phyloP scores from a whole-genome alignment of 2,113 vertebrate genomes.

The Sclerurus mexicanus region DNA sequence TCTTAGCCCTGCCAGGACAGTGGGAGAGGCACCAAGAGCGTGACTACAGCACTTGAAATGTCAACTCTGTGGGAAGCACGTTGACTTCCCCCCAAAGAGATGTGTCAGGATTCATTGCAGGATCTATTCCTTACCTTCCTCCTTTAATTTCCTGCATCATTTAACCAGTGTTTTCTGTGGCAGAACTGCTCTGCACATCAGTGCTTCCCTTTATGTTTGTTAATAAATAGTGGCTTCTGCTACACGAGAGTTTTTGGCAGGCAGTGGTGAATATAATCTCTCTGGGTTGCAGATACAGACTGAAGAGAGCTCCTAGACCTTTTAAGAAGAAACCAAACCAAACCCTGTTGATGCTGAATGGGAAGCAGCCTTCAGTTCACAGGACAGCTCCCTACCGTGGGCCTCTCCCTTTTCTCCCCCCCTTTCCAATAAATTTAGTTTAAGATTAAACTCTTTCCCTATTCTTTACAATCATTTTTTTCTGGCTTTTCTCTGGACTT shows the following conservation, averaged over 20 bases:
- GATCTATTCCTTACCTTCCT: neutral
- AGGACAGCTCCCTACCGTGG: neutral
- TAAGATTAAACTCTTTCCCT: neutral
- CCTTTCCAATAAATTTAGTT: neutral
- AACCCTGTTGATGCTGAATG: neutral
- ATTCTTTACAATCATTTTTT: neutral
- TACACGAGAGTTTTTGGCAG: neutral
- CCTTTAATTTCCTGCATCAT: conserved; percentile 44
- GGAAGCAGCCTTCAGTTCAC: neutral
- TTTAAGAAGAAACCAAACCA: neutral
- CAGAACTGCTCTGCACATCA: conserved; percentile 2
- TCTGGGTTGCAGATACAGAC: neutral
- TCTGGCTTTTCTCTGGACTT: neutral
- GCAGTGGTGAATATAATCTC: neutral
- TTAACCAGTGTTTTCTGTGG: neutral
- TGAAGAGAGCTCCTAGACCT: neutral
- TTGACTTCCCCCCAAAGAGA: neutral
- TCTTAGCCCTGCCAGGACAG: neutral
- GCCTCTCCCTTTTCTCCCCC: neutral
- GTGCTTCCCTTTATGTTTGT: conserved; percentile 2
- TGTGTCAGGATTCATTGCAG: neutral
- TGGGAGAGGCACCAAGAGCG: neutral
- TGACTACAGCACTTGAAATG: neutral
- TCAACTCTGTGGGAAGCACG: rapidly evolving
- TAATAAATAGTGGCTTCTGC: neutral